Evolutionary conservation across 1,140 invertebrate genomes (phyloP).

Genomic region (Galendromus occidentalis): DNA sequence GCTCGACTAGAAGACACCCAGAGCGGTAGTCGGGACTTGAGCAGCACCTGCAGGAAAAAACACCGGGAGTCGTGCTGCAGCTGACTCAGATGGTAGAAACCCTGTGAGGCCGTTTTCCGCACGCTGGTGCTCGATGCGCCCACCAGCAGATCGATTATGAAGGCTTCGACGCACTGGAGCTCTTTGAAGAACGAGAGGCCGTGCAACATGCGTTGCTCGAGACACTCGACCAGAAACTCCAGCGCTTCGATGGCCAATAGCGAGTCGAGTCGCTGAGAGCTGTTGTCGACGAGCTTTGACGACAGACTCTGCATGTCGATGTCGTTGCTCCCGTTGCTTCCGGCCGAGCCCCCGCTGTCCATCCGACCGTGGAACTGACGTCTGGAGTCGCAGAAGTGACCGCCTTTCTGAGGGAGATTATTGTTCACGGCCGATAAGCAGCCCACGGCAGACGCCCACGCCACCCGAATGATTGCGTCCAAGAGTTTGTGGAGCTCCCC

Average conservation of each 20-base stretch:
- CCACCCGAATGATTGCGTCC: background rate
- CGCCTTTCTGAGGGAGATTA: background rate
- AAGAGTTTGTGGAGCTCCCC: background rate
- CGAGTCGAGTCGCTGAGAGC: constrained; percentile 27
- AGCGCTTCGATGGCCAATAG: constrained; percentile 32
- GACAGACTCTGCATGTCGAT: constrained; percentile 28
- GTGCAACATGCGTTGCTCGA: constrained; percentile 26
- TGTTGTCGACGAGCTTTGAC: constrained; percentile 31
- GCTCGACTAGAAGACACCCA: constrained; percentile 33
- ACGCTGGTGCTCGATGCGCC: constrained; percentile 30
- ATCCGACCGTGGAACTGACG: background rate
- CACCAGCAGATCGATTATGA: constrained; percentile 35
- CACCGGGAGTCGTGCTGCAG: constrained; percentile 18
- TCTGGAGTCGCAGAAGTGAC: background rate
- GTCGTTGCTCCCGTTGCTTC: constrained; percentile 28
- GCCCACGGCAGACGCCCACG: constrained; percentile 21
- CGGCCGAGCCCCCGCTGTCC: constrained; percentile 12
- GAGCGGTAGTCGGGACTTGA: constrained; percentile 35
- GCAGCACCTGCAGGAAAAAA: constrained; percentile 29
- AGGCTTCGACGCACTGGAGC: constrained; percentile 31
- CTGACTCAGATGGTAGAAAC: constrained; percentile 30
- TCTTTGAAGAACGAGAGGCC: constrained; percentile 27
- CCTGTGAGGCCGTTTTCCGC: constrained; percentile 29
- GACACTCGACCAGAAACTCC: constrained; percentile 33
- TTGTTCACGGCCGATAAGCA: background rate